These are phyloP conservation scores for Drosophila orosa DNA, from an alignment of 1,140 invertebrate species.

Conservation along the genomic window DNA sequence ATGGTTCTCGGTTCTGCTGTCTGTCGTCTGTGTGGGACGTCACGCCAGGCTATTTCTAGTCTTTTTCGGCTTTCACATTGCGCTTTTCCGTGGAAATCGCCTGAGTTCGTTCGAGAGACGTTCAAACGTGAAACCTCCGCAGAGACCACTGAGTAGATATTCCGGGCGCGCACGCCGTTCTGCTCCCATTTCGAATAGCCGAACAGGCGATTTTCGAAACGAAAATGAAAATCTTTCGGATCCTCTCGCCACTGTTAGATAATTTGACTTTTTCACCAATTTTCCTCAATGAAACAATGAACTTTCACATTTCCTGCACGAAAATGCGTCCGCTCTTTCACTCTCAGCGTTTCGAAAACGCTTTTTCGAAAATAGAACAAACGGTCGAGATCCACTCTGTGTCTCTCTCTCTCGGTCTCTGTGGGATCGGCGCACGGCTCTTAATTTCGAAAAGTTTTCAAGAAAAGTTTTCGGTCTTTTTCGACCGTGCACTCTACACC, in stretches of 20 bases:
- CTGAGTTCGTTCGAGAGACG: constrained; percentile 61
- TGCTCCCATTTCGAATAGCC: constrained; percentile 56
- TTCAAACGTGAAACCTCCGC: constrained; percentile 84
- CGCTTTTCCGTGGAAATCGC: constrained; percentile 78
- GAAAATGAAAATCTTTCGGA: constrained; percentile 39
- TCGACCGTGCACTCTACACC: constrained; percentile 56
- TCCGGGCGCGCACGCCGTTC: constrained; percentile 50
- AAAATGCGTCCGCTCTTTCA: constrained; percentile 27
- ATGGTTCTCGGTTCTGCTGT: constrained; percentile 62
- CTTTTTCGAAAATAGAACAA: constrained; percentile 66
- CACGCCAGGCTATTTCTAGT: constrained; percentile 81
- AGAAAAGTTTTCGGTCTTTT: constrained; percentile 46
- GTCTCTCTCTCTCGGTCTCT: neutral
- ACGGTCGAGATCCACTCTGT: neutral
- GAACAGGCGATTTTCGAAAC: constrained; percentile 38
- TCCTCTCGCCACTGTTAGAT: constrained; percentile 65
- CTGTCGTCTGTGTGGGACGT: constrained; percentile 70
- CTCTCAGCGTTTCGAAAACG: constrained; percentile 49
- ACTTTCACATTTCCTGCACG: constrained; percentile 75
- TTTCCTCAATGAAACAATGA: constrained; percentile 83
- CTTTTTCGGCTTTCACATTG: constrained; percentile 81
- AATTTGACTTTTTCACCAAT: constrained; percentile 76
- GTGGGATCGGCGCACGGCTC: constrained; percentile 52
- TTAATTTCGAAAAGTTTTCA: constrained; percentile 68
- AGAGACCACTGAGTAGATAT: constrained; percentile 82